Evolutionary conservation across 2,797 vertebrate genomes (phyloP), one percentile per base, ranked within the genome.

Genomic region (Pagetopsis macropterus): DNA sequence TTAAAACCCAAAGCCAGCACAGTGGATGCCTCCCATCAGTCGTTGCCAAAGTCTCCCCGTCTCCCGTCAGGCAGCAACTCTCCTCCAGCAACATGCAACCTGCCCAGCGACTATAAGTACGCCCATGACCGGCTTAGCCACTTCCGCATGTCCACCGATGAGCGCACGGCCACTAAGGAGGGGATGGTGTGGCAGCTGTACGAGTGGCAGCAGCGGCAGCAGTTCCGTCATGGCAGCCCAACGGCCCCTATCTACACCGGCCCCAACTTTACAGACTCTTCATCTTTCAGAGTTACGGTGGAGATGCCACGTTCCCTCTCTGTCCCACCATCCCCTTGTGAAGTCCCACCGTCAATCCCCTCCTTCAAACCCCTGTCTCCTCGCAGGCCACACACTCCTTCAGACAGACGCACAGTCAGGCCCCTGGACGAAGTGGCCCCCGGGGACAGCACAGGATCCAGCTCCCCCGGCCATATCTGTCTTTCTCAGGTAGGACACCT

Each of bases 181-280:
- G 98, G 98, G 62, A 98, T 96, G 61, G 98, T 99, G 81, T 99
- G 98, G 98, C 98, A 98, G 92, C 95, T 99, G 0, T 99, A 98
- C 0, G 98, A 99, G 89, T 99, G 98, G 98, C 98, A 99, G 89
- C 98, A 99, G 91, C 92, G 98, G 50, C 98, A 98, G 89, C 97
- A 98, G 77, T 99, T 98, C 88, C 97, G 97, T 33, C 98, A 99
- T 0, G 98, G 98, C 79, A 98, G 97, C 89, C 97, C 98, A 74
- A 98, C 97, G 0, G 97, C 96, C 0, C 96, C 97, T 0, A 80
- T 96, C 73, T 96, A 96, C 72, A 70, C 91, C 0, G 91, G 95
- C 10, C 94, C 96, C 0, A 97, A 97, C 86, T 95, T 96, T 76
- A 81, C 94, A 0, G 97, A 98, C 87, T 92, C 95, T 1, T 91